These are phyloP conservation scores for Mylabris phalerata DNA, from an alignment of 1,140 invertebrate genomes.

Conservation along the genomic window DNA sequence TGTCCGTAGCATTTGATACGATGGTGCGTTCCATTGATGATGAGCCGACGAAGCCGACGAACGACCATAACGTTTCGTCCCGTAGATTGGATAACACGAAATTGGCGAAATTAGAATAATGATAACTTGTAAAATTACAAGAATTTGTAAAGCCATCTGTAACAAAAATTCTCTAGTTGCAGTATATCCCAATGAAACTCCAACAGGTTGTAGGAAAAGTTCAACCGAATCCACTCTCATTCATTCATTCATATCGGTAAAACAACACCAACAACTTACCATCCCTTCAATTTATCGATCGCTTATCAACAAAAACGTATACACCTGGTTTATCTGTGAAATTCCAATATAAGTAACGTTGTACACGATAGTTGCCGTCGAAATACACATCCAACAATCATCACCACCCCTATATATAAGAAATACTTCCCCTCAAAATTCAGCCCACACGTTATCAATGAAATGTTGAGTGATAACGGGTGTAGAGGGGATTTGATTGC, in stretches of 20 bases:
- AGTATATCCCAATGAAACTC: conserved; percentile 35
- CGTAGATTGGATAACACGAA: conserved; percentile 44
- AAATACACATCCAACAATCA: conserved; percentile 3
- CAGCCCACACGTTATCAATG: conserved; percentile 57
- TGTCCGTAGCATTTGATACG: conserved; percentile 38
- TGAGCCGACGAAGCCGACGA: conserved; percentile 23
- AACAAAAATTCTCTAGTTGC: conserved; percentile 37
- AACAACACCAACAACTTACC: conserved; percentile 6
- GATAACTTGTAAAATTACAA: conserved; percentile 29
- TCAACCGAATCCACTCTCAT: background rate
- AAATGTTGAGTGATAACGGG: conserved; percentile 33
- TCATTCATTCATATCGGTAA: conserved; percentile 2
- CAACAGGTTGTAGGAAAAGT: conserved; percentile 42
- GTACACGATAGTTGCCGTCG: conserved; percentile 6
- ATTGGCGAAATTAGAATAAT: conserved; percentile 35
- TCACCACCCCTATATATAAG: conserved; percentile 48
- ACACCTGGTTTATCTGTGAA: background rate
- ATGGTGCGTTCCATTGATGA: conserved; percentile 31
- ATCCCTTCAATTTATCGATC: background rate
- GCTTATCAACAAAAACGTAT: too few relatives aligned
- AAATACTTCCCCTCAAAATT: conserved; percentile 33
- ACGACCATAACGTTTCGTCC: conserved; percentile 42
- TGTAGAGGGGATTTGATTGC: conserved; percentile 19
- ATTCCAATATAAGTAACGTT: conserved; percentile 6
- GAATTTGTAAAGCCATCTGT: conserved; percentile 33